Conservation (phyloP, 2,113 vertebrate genomes). For the Lampris megalopsis region DNA sequence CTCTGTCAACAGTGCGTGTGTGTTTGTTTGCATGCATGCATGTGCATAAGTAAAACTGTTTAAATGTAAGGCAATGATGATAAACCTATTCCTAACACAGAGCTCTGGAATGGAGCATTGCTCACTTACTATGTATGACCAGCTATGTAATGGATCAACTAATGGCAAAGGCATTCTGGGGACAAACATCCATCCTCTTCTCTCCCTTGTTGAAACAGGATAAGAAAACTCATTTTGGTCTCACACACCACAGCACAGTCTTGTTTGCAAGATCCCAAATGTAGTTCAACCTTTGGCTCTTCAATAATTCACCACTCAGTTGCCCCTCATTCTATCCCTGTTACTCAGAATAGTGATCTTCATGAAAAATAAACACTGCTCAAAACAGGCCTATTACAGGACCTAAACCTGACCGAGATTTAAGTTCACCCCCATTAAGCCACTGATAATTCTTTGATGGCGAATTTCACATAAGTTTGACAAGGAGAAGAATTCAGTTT, state of each 20-base stretch:
- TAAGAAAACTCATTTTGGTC: not conserved
- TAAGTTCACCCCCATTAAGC: not conserved
- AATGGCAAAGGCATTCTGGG: not conserved
- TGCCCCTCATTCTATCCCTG: constrained; percentile 34
- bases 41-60: too few relatives aligned
- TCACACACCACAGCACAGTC: not conserved
- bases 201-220: not conserved
- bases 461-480: not conserved
- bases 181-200: not conserved
- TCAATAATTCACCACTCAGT: constrained; percentile 51
- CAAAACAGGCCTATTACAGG: constrained; percentile 15
- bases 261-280: constrained; percentile 29
- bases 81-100: not conserved
- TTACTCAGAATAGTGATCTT: constrained; percentile 54
- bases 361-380: constrained; percentile 44
- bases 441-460: constrained; percentile 4
- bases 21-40: too few relatives aligned
- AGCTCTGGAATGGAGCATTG: constrained; percentile 1
- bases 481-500: not conserved
- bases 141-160: too few relatives aligned
- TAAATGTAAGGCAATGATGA: not conserved
- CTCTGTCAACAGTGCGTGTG: too few relatives aligned
- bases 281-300: constrained; percentile 21
- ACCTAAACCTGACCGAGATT: not conserved
- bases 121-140: constrained; percentile 18